phyloP scores from a whole-genome alignment of 2,888 invertebrate species.

The Melitaea athalia region DNA sequence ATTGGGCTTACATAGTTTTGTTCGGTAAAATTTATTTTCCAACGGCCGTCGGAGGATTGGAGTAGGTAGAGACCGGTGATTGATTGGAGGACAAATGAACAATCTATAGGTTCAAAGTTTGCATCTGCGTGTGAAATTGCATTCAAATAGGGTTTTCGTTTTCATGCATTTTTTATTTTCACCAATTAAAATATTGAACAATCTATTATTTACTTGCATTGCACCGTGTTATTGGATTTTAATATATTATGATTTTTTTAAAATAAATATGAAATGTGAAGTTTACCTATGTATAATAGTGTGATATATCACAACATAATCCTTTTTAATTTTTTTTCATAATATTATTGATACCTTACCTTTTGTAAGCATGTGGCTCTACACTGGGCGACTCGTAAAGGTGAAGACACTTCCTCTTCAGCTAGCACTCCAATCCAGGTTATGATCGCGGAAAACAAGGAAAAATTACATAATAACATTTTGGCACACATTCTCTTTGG shows the following conservation, averaged over 20 bases:
- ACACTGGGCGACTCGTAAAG: conserved; percentile 87
- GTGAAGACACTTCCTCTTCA: conserved; percentile 87
- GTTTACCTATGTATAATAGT: not conserved
- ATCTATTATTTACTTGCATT: not conserved
- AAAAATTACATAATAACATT: conserved; percentile 80
- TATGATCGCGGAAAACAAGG: conserved; percentile 70
- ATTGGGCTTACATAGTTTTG: conserved; percentile 30
- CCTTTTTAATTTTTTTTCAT: not conserved
- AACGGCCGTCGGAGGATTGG: conserved; percentile 42
- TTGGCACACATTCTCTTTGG: conserved; percentile 83
- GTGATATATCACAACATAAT: too few relatives aligned
- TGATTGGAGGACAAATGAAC: conserved; percentile 60
- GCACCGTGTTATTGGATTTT: not conserved
- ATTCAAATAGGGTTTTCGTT: conserved; percentile 29
- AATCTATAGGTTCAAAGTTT: conserved; percentile 43
- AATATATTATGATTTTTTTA: too few relatives aligned
- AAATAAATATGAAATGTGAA: not conserved
- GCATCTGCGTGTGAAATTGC: conserved; percentile 37
- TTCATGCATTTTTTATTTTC: conserved; percentile 10
- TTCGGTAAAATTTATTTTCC: conserved; percentile 33
- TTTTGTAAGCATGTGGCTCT: conserved; percentile 87
- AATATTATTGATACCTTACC: conserved; percentile 65
- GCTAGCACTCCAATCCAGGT: conserved; percentile 79
- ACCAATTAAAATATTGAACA: not conserved
- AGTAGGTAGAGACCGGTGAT: conserved; percentile 50